These are phyloP conservation scores for Heliconius sara DNA, from an alignment of 2,888 invertebrate genomes.

Conservation along the genomic window DNA sequence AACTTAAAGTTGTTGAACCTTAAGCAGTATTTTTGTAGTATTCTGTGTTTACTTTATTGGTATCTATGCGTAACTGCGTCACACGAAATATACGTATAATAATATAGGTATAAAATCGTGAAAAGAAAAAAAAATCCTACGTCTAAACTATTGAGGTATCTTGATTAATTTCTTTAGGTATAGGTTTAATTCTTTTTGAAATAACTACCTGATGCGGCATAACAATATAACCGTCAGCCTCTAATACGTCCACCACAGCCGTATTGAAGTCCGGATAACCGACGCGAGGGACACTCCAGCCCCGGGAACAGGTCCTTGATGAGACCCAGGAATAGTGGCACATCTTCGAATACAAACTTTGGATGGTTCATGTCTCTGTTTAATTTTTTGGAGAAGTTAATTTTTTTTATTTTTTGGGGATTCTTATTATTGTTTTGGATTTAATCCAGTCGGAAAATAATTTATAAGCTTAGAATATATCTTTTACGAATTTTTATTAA, in stretches of 20 bases:
- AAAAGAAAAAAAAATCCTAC: too few relatives aligned
- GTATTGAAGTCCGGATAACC: conserved; percentile 94
- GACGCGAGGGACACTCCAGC: conserved; percentile 93
- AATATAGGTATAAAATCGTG: too few relatives aligned
- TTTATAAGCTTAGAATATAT: not conserved
- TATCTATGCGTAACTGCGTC: too few relatives aligned
- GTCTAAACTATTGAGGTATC: too few relatives aligned
- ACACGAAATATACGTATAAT: too few relatives aligned
- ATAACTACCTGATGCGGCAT: conserved; percentile 69
- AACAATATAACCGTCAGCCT: conserved; percentile 87
- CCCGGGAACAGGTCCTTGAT: conserved; percentile 96
- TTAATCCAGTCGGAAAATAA: not conserved
- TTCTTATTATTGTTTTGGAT: too few relatives aligned
- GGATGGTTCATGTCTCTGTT: conserved; percentile 95
- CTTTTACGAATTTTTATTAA: too few relatives aligned
- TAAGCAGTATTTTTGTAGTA: too few relatives aligned
- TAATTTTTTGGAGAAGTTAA: too few relatives aligned
- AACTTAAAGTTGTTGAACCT: too few relatives aligned
- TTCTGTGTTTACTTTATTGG: too few relatives aligned
- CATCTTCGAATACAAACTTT: conserved; percentile 96
- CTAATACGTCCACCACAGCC: conserved; percentile 88
- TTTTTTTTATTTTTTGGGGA: not conserved
- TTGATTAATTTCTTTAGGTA: too few relatives aligned
- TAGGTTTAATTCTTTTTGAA: not conserved
- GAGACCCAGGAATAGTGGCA: conserved; percentile 93